Evolutionary conservation across 2,113 vertebrate species (phyloP).

Genomic region (Cyanoramphus novaezelandiae): DNA sequence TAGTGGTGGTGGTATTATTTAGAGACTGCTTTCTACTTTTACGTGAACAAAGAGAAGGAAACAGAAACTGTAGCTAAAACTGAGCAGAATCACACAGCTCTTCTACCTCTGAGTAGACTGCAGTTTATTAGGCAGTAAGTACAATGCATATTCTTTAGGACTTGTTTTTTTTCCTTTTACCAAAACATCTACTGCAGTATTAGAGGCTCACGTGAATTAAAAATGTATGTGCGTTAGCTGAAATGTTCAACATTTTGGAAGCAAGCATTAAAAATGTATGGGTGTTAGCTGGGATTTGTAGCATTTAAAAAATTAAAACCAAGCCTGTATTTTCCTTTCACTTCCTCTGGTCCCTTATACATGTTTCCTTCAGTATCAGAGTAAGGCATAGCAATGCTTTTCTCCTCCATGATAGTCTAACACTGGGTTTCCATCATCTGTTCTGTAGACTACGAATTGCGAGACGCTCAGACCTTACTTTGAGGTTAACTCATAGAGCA

Average conservation of each 20-base stretch:
- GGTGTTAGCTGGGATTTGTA: not conserved
- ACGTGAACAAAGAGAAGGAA: not conserved
- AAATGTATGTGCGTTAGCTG: not conserved
- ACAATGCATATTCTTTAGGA: not conserved
- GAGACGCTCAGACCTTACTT: not conserved
- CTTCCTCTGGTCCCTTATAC: not conserved
- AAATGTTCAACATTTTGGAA: conserved; percentile 43
- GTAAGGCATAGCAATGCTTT: conserved; percentile 15
- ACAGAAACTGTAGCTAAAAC: not conserved
- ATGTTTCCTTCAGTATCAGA: not conserved
- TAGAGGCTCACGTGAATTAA: not conserved
- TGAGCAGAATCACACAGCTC: not conserved
- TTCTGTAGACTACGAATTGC: not conserved
- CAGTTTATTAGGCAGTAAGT: not conserved
- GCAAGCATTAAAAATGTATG: conserved; percentile 8
- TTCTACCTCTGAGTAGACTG: not conserved
- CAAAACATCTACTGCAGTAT: not conserved
- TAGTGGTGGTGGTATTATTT: not conserved
- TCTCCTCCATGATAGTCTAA: not conserved
- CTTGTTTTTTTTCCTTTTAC: not conserved
- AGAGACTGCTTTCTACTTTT: not conserved
- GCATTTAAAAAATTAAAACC: not conserved
- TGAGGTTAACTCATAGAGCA: not conserved
- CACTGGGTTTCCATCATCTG: not conserved
- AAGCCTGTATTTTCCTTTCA: not conserved